Percentiles rank a stretch among this genome's conserved stretches.
phyloP scores from a whole-genome alignment of 2,888 invertebrate species.

The Leptopilina myrica region DNA sequence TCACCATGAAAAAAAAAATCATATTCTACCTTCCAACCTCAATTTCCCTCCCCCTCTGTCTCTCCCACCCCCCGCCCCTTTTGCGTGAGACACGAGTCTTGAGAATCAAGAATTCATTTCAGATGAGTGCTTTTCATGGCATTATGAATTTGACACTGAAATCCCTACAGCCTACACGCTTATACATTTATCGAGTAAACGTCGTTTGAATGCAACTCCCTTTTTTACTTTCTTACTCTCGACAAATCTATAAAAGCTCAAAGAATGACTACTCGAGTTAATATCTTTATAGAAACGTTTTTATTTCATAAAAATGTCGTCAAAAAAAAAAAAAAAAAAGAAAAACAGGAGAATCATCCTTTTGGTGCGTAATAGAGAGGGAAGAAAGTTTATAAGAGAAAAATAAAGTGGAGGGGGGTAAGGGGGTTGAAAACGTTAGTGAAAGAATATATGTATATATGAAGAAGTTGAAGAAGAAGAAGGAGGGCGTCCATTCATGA shows the following conservation, averaged over 20 bases:
- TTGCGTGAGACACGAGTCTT: constrained; percentile 9
- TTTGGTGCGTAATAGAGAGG: constrained; percentile 38
- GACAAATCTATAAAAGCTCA: constrained; percentile 12
- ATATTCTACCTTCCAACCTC: background rate
- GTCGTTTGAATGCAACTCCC: constrained; percentile 31
- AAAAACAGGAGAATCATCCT: constrained; percentile 43
- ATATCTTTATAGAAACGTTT: constrained; percentile 53
- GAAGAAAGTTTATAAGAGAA: constrained; percentile 34
- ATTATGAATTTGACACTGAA: constrained; percentile 37
- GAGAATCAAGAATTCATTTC: constrained; percentile 29
- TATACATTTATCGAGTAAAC: constrained; percentile 29
- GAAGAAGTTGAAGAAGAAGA: constrained; percentile 40
- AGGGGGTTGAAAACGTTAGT: constrained; percentile 7
- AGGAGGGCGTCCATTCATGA: constrained; percentile 58
- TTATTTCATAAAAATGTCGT: constrained; percentile 53
- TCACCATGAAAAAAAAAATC: background rate
- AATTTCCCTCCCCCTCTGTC: background rate
- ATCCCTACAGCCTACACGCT: constrained; percentile 34
- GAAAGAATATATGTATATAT: too few relatives aligned
- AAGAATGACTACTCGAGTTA: constrained; percentile 50
- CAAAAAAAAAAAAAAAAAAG: constrained; percentile 11
- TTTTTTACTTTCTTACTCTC: constrained; percentile 1
- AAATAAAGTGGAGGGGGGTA: background rate
- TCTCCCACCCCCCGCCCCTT: background rate
- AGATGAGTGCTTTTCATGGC: constrained; percentile 30